Percentiles rank a stretch among this genome's conserved stretches.
These are phyloP conservation scores for Brachionus koreanus DNA, from an alignment of 1,140 invertebrate species.

Conservation along the genomic window DNA sequence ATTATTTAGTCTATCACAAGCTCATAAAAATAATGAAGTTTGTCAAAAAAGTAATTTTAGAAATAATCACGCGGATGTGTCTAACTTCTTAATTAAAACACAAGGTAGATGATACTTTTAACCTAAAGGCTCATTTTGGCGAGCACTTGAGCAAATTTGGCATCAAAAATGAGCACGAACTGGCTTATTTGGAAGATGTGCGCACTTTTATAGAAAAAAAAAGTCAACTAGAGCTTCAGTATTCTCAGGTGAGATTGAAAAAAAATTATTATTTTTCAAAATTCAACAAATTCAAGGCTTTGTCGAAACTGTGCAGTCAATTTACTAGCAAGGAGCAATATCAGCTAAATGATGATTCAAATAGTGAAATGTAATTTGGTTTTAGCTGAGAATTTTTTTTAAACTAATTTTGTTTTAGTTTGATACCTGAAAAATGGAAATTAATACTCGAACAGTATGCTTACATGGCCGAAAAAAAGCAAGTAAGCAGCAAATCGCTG, in stretches of 20 bases:
- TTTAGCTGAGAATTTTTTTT: neutral
- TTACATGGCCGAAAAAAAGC: slow-evolving; percentile 32
- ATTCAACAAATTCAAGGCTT: neutral
- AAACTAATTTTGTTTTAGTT: neutral
- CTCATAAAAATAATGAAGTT: slow-evolving; percentile 1
- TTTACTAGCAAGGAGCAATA: slow-evolving; percentile 20
- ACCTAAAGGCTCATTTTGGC: slow-evolving; percentile 3
- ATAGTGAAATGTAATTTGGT: neutral
- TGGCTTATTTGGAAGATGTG: slow-evolving; percentile 34
- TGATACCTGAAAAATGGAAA: slow-evolving; percentile 42
- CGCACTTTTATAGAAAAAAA: slow-evolving; percentile 40
- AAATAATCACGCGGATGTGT: neutral
- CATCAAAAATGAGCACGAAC: slow-evolving; percentile 1
- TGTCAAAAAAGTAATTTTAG: slow-evolving; percentile 31
- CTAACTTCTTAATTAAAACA: neutral
- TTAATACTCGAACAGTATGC: slow-evolving; percentile 23
- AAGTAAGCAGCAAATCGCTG: neutral
- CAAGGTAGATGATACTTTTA: slow-evolving; percentile 26
- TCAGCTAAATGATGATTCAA: neutral
- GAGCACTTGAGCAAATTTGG: slow-evolving; percentile 29
- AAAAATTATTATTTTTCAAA: neutral
- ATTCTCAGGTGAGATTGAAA: slow-evolving; percentile 1
- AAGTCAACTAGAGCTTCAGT: slow-evolving; percentile 28
- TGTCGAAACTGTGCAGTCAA: slow-evolving; percentile 13
- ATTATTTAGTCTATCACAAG: neutral